Conservation (phyloP, 2,113 vertebrate genomes). For the Alethe diademata region DNA sequence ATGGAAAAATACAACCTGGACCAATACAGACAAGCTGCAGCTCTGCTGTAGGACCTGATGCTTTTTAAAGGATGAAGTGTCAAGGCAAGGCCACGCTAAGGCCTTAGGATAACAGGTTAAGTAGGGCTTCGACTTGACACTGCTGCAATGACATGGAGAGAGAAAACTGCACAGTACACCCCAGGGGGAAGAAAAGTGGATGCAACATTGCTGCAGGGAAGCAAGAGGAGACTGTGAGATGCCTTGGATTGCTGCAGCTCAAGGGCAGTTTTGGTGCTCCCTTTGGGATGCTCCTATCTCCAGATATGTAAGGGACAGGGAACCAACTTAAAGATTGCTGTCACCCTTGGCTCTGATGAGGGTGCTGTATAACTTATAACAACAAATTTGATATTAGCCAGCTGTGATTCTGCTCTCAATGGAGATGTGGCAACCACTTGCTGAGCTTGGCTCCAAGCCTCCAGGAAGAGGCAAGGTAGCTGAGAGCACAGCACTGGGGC, state of each 20-base stretch:
- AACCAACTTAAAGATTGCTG: neutral
- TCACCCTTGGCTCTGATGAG: neutral
- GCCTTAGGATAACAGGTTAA: neutral
- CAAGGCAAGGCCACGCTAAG: neutral
- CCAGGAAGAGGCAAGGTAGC: neutral
- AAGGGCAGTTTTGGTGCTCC: neutral
- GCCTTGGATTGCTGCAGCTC: neutral
- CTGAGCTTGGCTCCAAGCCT: neutral
- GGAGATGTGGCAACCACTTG: neutral
- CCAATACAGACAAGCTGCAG: neutral
- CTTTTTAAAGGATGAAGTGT: neutral
- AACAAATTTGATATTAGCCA: neutral
- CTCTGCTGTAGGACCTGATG: neutral
- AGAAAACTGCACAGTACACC: neutral
- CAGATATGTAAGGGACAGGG: neutral
- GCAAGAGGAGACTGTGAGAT: neutral
- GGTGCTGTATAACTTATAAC: neutral
- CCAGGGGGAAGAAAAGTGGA: neutral
- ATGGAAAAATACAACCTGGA: conserved; percentile 24
- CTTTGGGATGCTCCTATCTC: neutral
- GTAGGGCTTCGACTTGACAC: neutral
- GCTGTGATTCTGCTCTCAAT: neutral
- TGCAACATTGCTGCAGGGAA: neutral
- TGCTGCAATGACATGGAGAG: neutral
- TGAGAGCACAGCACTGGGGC: neutral